Percentiles rank a stretch among this genome's conserved stretches.
phyloP scores from a whole-genome alignment of 2,113 vertebrate genomes.

The Lates calcarifer region DNA sequence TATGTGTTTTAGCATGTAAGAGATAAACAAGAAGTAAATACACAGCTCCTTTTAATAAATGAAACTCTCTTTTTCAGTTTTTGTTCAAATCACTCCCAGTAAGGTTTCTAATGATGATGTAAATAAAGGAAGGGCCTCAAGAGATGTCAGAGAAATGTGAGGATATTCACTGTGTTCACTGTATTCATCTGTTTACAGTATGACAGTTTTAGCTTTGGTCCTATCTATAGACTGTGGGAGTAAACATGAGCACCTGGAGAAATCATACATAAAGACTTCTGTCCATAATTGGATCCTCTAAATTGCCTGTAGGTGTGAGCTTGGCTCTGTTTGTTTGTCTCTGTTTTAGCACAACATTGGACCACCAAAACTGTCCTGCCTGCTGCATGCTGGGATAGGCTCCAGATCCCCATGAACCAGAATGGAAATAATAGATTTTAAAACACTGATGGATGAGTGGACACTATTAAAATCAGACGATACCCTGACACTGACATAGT shows the following conservation, averaged over 20 bases:
- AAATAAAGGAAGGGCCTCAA: not conserved
- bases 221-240: not conserved
- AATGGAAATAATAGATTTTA: conserved; percentile 15
- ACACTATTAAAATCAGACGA: not conserved
- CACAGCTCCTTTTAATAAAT: too few relatives aligned
- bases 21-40: not conserved
- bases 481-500: not conserved
- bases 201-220: not conserved
- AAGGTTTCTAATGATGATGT: not conserved
- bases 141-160: not conserved
- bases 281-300: conserved; percentile 1
- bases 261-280: not conserved
- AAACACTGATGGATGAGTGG: not conserved
- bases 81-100: not conserved
- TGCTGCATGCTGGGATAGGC: conserved; percentile 8
- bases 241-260: conserved; percentile 17
- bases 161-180: not conserved
- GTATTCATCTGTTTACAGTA: too few relatives aligned
- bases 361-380: conserved; percentile 1
- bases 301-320: conserved; percentile 18
- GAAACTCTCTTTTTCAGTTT: too few relatives aligned
- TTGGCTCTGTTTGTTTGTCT: conserved; percentile 7
- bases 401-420: not conserved
- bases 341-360: not conserved
- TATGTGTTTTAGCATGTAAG: too few relatives aligned